These are phyloP conservation scores for Gymnosoma rotundatum DNA, from an alignment of 2,888 invertebrate genomes.

Conservation along the genomic window DNA sequence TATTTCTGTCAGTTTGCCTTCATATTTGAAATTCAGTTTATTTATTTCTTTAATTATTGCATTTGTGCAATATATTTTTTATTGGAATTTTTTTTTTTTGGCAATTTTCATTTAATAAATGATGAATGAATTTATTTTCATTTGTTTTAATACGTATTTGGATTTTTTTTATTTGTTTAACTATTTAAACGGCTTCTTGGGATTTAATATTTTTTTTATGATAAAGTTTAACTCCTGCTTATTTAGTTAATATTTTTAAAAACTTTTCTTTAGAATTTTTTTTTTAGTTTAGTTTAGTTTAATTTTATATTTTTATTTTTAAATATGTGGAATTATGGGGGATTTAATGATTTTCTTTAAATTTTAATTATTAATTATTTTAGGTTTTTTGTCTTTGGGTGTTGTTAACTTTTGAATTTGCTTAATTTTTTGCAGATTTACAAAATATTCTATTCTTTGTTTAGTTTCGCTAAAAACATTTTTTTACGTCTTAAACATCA, in stretches of 20 bases:
- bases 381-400: conserved; percentile 69
- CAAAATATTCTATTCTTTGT: conserved; percentile 56
- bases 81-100: conserved; percentile 42
- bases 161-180: conserved; percentile 29
- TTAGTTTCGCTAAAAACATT: conserved; percentile 6
- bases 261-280: conserved; percentile 19
- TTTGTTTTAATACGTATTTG: conserved; percentile 54
- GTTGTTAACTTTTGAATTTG: conserved; percentile 79
- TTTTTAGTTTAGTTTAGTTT: conserved; percentile 44
- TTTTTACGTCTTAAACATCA: conserved; percentile 36
- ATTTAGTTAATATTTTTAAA: conserved; percentile 57
- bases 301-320: conserved; percentile 60
- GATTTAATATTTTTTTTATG: conserved; percentile 56
- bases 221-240: conserved; percentile 36
- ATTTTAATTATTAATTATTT: conserved; percentile 15
- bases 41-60: conserved; percentile 29
- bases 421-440: conserved; percentile 64
- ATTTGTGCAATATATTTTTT: conserved; percentile 34
- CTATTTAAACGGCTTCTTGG: conserved; percentile 62
- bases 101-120: conserved; percentile 64
- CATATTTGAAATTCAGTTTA: conserved; percentile 43
- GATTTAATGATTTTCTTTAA: conserved; percentile 56
- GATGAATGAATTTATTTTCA: conserved; percentile 5
- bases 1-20: conserved; percentile 64
- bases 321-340: conserved; percentile 57